phyloP scores from a whole-genome alignment of 2,113 vertebrate species.

The Tenebrosternarchus preto region DNA sequence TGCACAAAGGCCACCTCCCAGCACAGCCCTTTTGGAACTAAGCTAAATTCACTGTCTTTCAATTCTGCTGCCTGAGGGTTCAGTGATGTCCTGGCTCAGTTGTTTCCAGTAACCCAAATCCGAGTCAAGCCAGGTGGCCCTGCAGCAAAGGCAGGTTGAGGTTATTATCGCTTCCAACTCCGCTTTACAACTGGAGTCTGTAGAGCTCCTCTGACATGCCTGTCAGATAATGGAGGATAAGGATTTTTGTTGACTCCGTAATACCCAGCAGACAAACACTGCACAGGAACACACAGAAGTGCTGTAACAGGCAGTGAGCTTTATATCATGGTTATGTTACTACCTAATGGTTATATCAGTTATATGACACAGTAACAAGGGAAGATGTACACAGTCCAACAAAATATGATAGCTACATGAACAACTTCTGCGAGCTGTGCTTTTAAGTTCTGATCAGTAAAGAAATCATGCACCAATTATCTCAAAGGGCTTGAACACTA shows the following conservation, averaged over 20 bases:
- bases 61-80: not conserved
- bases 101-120: not conserved
- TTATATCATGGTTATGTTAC: not conserved
- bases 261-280: no score
- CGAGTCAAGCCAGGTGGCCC: not conserved
- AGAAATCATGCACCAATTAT: slow-evolving; percentile 1
- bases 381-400: not conserved
- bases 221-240: not conserved
- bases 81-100: not conserved
- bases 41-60: not conserved
- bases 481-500: not conserved
- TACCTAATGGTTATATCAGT: not conserved
- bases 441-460: not conserved
- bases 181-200: not conserved
- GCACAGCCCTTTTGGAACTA: not conserved
- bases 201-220: not conserved
- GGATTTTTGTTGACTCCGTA: no score
- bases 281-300: no score
- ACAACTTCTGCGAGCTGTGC: not conserved
- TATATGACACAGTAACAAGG: not conserved
- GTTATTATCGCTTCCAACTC: not conserved
- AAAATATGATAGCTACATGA: not conserved
- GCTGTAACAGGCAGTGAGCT: not conserved
- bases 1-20: not conserved
- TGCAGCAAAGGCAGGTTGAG: not conserved